Percentiles rank a stretch among this genome's conserved stretches.
Conservation (phyloP, 1,140 invertebrate species). For the Apis florea region DNA sequence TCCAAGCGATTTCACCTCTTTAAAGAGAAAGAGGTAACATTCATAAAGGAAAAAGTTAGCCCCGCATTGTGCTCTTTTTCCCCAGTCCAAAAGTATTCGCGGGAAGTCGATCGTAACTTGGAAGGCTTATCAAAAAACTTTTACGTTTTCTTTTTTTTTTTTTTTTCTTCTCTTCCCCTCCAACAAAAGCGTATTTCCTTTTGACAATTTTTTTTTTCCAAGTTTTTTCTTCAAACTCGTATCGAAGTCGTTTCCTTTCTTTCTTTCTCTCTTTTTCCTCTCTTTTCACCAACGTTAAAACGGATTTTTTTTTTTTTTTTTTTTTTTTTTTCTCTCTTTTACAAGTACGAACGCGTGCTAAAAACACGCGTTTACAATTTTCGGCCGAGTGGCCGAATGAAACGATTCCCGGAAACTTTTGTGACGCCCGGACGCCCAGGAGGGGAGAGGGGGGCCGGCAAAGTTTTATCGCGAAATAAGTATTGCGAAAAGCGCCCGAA, state of each 20-base stretch:
- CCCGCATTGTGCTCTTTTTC: neutral
- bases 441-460: neutral
- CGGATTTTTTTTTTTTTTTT: neutral
- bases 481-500: slow-evolving; percentile 46
- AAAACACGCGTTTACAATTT: slow-evolving; percentile 24
- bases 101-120: neutral
- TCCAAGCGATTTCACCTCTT: neutral
- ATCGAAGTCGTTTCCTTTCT: neutral
- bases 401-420: slow-evolving; percentile 45
- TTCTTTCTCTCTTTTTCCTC: neutral
- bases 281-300: no score
- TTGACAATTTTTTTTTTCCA: neutral
- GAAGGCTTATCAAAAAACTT: neutral
- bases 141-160: neutral
- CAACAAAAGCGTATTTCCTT: neutral
- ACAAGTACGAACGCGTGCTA: slow-evolving; percentile 1
- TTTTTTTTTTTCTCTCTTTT: neutral
- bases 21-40: neutral
- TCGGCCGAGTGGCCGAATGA: slow-evolving; percentile 34
- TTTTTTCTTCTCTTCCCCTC: neutral
- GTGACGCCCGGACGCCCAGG: no score
- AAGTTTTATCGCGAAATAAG: slow-evolving; percentile 62
- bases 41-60: neutral
- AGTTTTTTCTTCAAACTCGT: neutral
- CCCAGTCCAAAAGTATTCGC: neutral